Conservation (phyloP, 2,888 invertebrate species). For the Drosophila nr. medialis region DNA sequence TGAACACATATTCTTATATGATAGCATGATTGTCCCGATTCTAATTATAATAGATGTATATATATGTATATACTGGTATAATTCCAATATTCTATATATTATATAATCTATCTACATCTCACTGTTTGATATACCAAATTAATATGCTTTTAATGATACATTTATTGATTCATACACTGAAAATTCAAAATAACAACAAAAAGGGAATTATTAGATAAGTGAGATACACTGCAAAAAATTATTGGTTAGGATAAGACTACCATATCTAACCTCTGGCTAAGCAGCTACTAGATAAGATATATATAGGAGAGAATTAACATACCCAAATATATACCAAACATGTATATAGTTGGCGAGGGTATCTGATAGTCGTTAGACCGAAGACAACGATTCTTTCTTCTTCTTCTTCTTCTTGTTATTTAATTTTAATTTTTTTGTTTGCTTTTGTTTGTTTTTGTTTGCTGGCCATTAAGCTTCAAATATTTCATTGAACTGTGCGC, state of each 20-base stretch:
- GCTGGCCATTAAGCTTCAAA: conserved; percentile 58
- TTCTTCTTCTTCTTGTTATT: background rate
- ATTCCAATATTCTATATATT: background rate
- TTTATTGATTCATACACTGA: background rate
- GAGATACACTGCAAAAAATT: background rate
- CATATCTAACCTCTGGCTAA: background rate
- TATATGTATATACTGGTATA: background rate
- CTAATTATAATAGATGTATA: background rate
- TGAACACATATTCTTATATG: no score
- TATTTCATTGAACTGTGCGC: conserved; percentile 49
- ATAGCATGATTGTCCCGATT: background rate
- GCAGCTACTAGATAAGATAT: background rate
- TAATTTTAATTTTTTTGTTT: conserved; percentile 8
- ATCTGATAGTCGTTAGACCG: conserved; percentile 22
- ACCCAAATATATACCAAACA: background rate
- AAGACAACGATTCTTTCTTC: background rate
- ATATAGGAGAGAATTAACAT: background rate
- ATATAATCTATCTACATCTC: background rate
- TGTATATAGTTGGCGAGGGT: no score
- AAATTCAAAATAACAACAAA: background rate
- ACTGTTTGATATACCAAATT: background rate
- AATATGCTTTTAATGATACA: background rate
- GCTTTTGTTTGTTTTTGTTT: conserved; percentile 54
- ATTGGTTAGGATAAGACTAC: background rate
- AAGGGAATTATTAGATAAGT: background rate